phyloP scores from a whole-genome alignment of 2,888 invertebrate species.

The Pediacus dermestoides region DNA sequence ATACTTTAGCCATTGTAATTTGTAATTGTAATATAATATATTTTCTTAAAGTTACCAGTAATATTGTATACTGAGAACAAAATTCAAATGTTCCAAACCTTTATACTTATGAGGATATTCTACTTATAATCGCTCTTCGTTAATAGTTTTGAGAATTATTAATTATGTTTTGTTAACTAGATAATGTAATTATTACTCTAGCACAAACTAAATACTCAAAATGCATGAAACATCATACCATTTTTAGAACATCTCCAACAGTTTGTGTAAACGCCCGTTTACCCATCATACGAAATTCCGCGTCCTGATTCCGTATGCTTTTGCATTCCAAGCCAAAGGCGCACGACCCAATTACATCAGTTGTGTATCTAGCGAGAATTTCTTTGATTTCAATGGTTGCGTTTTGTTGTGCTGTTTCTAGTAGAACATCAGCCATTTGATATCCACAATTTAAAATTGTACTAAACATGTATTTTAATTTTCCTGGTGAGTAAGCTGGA shows the following conservation, averaged over 20 bases:
- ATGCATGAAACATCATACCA: no score
- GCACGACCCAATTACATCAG: constrained; percentile 60
- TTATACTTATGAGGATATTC: no score
- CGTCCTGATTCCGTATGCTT: constrained; percentile 54
- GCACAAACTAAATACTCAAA: no score
- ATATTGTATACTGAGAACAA: not conserved
- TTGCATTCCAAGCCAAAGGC: constrained; percentile 63
- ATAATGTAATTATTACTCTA: no score
- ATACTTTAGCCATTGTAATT: not conserved
- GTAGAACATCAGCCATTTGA: constrained; percentile 52
- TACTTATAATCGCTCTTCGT: no score
- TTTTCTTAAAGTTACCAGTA: constrained; percentile 3
- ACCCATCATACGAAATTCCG: constrained; percentile 52
- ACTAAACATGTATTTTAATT: constrained; percentile 63
- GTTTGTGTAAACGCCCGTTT: constrained; percentile 43
- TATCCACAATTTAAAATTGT: constrained; percentile 57
- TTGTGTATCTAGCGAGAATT: constrained; percentile 57
- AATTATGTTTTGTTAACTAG: not conserved
- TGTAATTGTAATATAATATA: no score
- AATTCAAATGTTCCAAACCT: not conserved
- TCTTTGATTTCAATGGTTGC: constrained; percentile 49
- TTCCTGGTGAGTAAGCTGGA: constrained; percentile 65
- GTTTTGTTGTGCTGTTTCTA: constrained; percentile 26
- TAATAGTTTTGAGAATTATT: not conserved
- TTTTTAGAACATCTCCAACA: constrained; percentile 40